A percentile compares a stretch with the other conserved stretches of the same genome.
Evolutionary conservation across 92 coral and sea anemone species (phyloP).

Genomic region (Isaurus tuberculatus): DNA sequence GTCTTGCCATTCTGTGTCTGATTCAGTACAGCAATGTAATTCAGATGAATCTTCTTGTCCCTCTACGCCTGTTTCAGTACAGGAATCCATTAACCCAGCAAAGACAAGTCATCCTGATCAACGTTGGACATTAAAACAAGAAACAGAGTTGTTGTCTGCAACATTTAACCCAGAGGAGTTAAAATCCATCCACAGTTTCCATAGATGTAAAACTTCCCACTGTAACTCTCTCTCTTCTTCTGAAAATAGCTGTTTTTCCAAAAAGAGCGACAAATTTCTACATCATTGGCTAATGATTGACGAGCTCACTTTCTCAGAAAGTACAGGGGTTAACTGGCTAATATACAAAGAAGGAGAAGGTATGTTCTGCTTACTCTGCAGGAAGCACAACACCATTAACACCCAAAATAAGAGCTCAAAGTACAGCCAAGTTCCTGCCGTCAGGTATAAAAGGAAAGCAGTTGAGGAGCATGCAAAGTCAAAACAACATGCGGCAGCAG

Average conservation of each 20-base stretch:
- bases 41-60: slow-evolving; percentile 1
- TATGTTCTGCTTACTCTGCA: slow-evolving; percentile 49
- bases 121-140: not conserved
- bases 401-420: slow-evolving; percentile 55
- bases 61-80: slow-evolving; percentile 1
- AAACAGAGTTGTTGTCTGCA: not conserved
- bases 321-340: not conserved
- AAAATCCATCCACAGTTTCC: slow-evolving; percentile 1
- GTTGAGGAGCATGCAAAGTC: slow-evolving; percentile 61
- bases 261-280: not conserved
- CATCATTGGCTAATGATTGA: slow-evolving; percentile 7
- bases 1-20: slow-evolving; percentile 1
- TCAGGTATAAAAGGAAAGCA: slow-evolving; percentile 49
- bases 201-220: not conserved
- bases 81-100: not conserved
- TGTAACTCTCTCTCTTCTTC: not conserved
- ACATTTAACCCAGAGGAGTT: slow-evolving; percentile 1
- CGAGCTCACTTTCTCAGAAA: not conserved
- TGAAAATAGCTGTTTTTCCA: not conserved
- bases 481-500: slow-evolving; percentile 58
- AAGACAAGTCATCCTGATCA: not conserved
- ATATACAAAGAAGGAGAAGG: not conserved
- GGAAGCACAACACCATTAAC: slow-evolving; percentile 48
- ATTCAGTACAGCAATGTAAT: not conserved
- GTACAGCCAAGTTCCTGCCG: slow-evolving; percentile 51